Conservation (phyloP, 2,888 invertebrate genomes). For the Exephanes ischioxanthus region DNA sequence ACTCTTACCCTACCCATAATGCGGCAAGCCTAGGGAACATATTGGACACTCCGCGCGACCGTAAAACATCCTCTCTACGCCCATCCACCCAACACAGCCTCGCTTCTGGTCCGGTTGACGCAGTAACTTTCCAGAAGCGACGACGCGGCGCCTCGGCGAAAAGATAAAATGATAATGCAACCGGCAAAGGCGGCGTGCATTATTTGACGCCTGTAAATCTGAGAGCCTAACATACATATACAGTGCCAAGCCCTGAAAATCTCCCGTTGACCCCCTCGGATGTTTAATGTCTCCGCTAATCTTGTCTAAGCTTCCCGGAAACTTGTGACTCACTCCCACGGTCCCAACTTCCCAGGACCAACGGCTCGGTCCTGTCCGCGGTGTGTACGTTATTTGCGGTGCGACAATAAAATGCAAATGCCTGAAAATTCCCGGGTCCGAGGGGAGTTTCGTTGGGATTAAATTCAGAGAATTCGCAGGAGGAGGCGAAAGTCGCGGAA, state of each 20-base stretch:
- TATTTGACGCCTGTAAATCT: background rate
- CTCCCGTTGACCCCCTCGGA: background rate
- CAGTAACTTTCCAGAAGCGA: background rate
- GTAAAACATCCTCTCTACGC: too few species aligned
- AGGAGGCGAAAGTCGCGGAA: constrained; percentile 19
- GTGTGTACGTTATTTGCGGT: constrained; percentile 3
- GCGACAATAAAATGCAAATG: constrained; percentile 58
- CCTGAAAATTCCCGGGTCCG: constrained; percentile 27
- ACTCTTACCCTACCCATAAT: too few species aligned
- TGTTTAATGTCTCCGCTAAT: constrained; percentile 45
- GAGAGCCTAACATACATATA: background rate
- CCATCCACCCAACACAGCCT: background rate
- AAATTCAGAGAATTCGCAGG: constrained; percentile 41
- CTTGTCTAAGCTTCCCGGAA: constrained; percentile 22
- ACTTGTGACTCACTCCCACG: constrained; percentile 2
- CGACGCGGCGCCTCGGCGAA: background rate
- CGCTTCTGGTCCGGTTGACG: background rate
- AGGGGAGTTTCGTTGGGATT: constrained; percentile 4
- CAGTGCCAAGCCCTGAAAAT: constrained; percentile 1
- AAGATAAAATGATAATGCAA: constrained; percentile 7
- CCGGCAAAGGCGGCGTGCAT: background rate
- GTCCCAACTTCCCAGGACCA: background rate
- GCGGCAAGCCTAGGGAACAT: too few species aligned
- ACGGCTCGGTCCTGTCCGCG: background rate
- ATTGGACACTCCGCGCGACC: too few species aligned